Evolutionary conservation across 2,797 vertebrate species (phyloP), one percentile per base, ranked within the genome.

Genomic region (Enteromius fasciolatus): DNA sequence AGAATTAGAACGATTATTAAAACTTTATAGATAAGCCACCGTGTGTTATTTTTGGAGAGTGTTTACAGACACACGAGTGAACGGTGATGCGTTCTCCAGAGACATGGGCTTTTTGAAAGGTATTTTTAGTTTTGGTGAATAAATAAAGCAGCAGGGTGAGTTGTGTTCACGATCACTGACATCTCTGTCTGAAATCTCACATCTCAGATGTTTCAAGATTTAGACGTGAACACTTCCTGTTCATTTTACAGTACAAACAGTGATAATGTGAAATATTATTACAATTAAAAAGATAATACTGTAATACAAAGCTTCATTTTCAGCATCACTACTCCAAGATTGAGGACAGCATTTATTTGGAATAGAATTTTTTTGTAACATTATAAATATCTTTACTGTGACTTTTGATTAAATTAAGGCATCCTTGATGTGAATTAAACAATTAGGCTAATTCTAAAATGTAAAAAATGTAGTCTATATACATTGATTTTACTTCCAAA

Each of bases 81-180:
- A 20, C 18, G 5, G 10, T 33, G 17, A 50, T 50, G 59, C 36
- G 57, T 46, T 75, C 61, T 81, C 50, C 33, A 54, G 25, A 72
- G 25, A 33, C 14, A 72, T 69, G 39, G 50, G 67, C 18, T 67
- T 78, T 83, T 79, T 69, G 15, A 68, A 41, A 78, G 82, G 17
- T 64, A 52, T 73, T 73, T 83, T 78, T 83, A 70, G 44, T 52
- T 52, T 54, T 20, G 18, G 23, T 73, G 46, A 50, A 73, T 73
- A 50, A 48, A 73, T 73, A 73, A 73, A 72, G 46, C 46, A 31
- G 41, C 20, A 12, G 14, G 41, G 5, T 25, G 33, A 41, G 69
- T 31, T 72, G 69, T 48, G 44, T 72, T 72, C 18, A 67, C 10
- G n/a, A 11, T 57, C 54, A 1, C n/a, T 57, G 54, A 57, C 20